phyloP scores from a whole-genome alignment of 2,113 vertebrate species.

The Prinia subflava region DNA sequence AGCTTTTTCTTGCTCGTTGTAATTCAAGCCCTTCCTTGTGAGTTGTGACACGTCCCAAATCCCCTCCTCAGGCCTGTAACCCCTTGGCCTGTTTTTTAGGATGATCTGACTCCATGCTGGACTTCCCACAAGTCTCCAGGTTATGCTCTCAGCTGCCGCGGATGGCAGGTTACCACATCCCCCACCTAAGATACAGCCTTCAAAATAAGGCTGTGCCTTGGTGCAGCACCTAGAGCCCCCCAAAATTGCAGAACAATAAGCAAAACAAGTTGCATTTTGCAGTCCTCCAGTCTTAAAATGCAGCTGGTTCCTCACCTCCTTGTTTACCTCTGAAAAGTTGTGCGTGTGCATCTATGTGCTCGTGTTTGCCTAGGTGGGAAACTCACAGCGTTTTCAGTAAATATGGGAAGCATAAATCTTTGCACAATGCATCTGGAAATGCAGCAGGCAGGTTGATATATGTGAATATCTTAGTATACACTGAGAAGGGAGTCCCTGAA shows the following conservation, averaged over 20 bases:
- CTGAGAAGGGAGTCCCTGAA: neutral
- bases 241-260: neutral
- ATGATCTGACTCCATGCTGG: neutral
- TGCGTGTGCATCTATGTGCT: neutral
- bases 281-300: neutral
- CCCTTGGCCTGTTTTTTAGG: neutral
- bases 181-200: neutral
- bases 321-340: neutral
- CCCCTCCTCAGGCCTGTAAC: neutral
- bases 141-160: neutral
- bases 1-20: constrained; percentile 17
- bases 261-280: neutral
- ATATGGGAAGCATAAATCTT: neutral
- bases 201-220: neutral
- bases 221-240: neutral
- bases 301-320: neutral
- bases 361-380: neutral
- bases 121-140: neutral
- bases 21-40: neutral
- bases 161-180: rapidly evolving
- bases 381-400: neutral
- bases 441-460: neutral
- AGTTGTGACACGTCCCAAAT: neutral
- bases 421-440: neutral
- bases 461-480: neutral